These are phyloP conservation scores for Pogonophryne albipinna DNA, from an alignment of 2,797 vertebrate species.

Conservation along the genomic window DNA sequence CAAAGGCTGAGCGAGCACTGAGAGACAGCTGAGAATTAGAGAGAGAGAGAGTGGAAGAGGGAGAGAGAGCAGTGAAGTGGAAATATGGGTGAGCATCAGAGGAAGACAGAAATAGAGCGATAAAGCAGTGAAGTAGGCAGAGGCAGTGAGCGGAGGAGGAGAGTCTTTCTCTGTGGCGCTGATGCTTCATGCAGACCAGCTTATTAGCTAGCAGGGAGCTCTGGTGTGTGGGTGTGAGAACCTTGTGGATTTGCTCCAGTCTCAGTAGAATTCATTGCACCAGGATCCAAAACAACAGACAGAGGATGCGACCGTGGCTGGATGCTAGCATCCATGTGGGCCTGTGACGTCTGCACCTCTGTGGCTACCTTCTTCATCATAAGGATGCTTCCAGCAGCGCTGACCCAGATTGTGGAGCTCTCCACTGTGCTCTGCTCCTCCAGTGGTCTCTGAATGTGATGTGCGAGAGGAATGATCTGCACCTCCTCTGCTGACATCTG, in stretches of 20 bases:
- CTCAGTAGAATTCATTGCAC: slow-evolving; percentile 50
- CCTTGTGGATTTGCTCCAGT: slow-evolving; percentile 57
- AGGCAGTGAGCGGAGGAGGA: slow-evolving; percentile 45
- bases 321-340: slow-evolving; percentile 55
- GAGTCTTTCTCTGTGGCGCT: slow-evolving; percentile 25
- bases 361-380: slow-evolving; percentile 14
- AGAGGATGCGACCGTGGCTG: slow-evolving; percentile 48
- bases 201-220: slow-evolving; percentile 28
- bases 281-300: slow-evolving; percentile 42
- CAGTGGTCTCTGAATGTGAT: slow-evolving; percentile 46
- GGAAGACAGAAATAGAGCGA: slow-evolving; percentile 81
- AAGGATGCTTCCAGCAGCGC: slow-evolving; percentile 49
- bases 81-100: slow-evolving; percentile 79
- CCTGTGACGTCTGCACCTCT: slow-evolving; percentile 54
- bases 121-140: slow-evolving; percentile 74
- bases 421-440: slow-evolving; percentile 10
- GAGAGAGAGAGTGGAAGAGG: slow-evolving; percentile 40
- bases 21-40: slow-evolving; percentile 72
- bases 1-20: slow-evolving; percentile 65
- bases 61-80: slow-evolving; percentile 72
- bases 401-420: slow-evolving; percentile 69
- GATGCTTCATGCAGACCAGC: slow-evolving; percentile 48
- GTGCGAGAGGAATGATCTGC: slow-evolving; percentile 33
- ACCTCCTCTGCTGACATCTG: slow-evolving; percentile 61
- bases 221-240: slow-evolving; percentile 46